Evolutionary conservation across 2,888 invertebrate species (phyloP), one percentile per base, ranked within the genome.

Genomic region (Epirrhoe tristata): DNA sequence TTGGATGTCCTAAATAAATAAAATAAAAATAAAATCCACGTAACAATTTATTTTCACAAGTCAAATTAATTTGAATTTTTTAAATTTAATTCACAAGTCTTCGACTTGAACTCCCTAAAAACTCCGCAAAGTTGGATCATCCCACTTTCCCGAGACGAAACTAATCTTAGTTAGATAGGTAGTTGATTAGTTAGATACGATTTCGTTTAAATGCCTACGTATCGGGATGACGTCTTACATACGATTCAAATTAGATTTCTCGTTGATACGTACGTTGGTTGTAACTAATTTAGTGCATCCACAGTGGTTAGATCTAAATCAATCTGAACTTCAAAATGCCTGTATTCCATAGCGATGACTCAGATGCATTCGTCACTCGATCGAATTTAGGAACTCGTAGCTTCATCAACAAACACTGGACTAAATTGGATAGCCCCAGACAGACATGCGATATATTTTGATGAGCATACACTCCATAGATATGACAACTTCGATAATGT

Each of bases 331-430:
- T 67, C 63, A 64, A 63, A 69, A 67, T 65, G 68, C 62, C n/a
- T 56, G 70, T 73, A 75, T 77, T 73, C 66, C 69, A 52, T 63
- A 54, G 8, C 34, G 17, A 54, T 77, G 77, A 77, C 36, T 77
- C 77, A 75, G 65, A 63, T 74, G 73, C 74, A 56, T 62, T 46
- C 61, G 73, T 67, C 71, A 71, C 63, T 67, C 69, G 71, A 59
- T 70, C 57, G 50, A 58, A 67, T 61, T 64, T 67, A 24, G 24
- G 24, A 2, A 24, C 24, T 24, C 24, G 24, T 24, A 58, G 46
- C 56, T 59, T 46, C 53, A 43, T 59, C 52, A 53, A 48, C 48
- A 48, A 14, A 48, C 46, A 14, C 39, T 43, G 39, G 39, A 43
- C 12, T 14, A 14, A 16, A 48, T 7, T 48, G 14, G 6, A 48